These are phyloP conservation scores for Drosophila maculinotata DNA, from an alignment of 2,888 invertebrate species.

Conservation along the genomic window DNA sequence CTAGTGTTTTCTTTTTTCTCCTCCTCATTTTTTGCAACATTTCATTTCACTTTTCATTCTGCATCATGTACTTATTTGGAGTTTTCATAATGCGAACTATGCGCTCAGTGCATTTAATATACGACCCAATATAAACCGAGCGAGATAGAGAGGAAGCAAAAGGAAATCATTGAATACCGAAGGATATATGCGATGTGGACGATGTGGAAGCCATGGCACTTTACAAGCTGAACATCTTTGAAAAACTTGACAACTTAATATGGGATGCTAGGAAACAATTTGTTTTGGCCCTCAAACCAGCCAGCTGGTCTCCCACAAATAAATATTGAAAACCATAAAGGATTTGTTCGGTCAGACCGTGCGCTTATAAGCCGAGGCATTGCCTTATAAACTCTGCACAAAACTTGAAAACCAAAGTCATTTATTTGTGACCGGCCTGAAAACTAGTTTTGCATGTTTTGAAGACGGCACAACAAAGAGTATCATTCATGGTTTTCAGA, in stretches of 20 bases:
- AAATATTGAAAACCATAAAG: constrained; percentile 67
- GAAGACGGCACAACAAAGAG: constrained; percentile 50
- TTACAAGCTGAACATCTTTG: constrained; percentile 29
- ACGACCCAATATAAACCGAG: constrained; percentile 2
- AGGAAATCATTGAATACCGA: constrained; percentile 22
- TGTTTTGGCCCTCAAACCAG: constrained; percentile 52
- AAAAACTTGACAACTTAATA: constrained; percentile 70
- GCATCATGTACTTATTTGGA: constrained; percentile 34
- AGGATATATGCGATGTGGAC: constrained; percentile 2
- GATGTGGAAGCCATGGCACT: constrained; percentile 14
- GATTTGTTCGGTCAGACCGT: constrained; percentile 59
- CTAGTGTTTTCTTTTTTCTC: constrained; percentile 19
- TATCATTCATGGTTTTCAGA: constrained; percentile 82
- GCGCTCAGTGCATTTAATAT: constrained; percentile 23
- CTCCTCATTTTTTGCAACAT: constrained; percentile 33
- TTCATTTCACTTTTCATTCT: constrained; percentile 50
- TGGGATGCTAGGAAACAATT: constrained; percentile 63
- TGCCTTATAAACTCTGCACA: constrained; percentile 55
- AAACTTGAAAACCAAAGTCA: constrained; percentile 65
- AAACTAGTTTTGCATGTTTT: constrained; percentile 59
- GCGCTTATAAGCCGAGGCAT: constrained; percentile 59
- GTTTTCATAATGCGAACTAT: constrained; percentile 14
- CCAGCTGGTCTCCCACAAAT: constrained; percentile 66
- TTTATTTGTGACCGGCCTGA: constrained; percentile 54
- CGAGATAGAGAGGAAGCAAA: background rate